Evolutionary conservation across 2,113 vertebrate genomes (phyloP), one percentile per base, ranked within the genome.

Genomic region (Hucho hucho): DNA sequence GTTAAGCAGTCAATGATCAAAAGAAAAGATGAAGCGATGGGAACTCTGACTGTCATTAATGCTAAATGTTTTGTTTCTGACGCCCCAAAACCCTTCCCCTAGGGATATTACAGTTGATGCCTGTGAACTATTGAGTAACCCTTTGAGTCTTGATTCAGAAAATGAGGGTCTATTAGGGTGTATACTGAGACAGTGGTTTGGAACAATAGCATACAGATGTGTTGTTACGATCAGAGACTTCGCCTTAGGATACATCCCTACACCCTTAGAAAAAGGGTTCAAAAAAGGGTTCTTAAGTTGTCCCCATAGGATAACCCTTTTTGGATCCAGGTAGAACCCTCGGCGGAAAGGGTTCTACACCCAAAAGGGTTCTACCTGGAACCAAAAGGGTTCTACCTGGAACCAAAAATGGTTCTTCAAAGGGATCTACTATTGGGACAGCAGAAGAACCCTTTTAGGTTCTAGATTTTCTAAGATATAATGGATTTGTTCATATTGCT

Each of bases 121-220:
- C 69, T 78, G 43, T 72, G 58, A 79, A 83, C 77, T 75, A 78
- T 70, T 79, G 79, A 74, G 76, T 85, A 79, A 85, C 81, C 85
- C 78, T 59, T 78, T 65, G 65, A 76, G 81, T 79, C 65, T 72
- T 70, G 73, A 73, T 81, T 84, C 81, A 79, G 78, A 56, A 75
- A 71, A 74, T 83, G n/a, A 75, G 70, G 78, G 71, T 70, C 72
- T 75, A 18, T 83, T 22, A 74, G 72, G 78, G 73, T 72, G 74
- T 75, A 79, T 73, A 58, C 80, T 79, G 78, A 88, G 79, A 88
- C 84, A 82, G 83, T 63, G 82, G 82, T 85, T 86, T 80, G 56
- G 58, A 79, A 86, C 80, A 83, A 86, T 43, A 43, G 81, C 81
- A 84, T 65, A 58, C 87, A 84, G 83, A 88, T 87, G 83, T 56